Conservation (phyloP, 2,888 invertebrate genomes). For the Drosophila monieri region DNA sequence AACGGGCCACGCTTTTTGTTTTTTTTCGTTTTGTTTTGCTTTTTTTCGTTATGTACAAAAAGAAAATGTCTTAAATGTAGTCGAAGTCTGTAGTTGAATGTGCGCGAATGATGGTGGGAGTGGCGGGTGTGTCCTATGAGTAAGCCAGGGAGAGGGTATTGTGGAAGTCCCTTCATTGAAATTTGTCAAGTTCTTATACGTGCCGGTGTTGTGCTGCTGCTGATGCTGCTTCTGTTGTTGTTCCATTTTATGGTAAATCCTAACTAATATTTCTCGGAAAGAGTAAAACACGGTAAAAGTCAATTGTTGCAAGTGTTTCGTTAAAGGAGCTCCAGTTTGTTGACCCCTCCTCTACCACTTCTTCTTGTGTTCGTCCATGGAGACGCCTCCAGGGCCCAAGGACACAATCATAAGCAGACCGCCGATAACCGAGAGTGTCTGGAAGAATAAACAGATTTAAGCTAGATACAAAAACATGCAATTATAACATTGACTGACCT, state of each 20-base stretch:
- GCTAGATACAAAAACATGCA: neutral
- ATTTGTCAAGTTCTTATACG: slow-evolving; percentile 62
- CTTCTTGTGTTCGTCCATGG: slow-evolving; percentile 99
- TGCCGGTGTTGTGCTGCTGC: slow-evolving; percentile 44
- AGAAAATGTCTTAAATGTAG: slow-evolving; percentile 64
- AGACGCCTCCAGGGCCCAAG: slow-evolving; percentile 98
- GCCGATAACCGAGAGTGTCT: slow-evolving; percentile 99
- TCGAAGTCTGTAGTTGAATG: slow-evolving; percentile 66
- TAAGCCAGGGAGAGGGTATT: slow-evolving; percentile 61
- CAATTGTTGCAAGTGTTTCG: slow-evolving; percentile 44
- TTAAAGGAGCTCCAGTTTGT: slow-evolving; percentile 19
- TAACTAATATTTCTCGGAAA: slow-evolving; percentile 71
- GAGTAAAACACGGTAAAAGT: slow-evolving; percentile 66
- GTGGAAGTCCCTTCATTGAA: slow-evolving; percentile 73
- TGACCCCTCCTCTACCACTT: slow-evolving; percentile 86
- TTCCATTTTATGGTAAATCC: slow-evolving; percentile 76
- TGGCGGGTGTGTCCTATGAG: slow-evolving; percentile 43
- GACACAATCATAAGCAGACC: slow-evolving; percentile 99
- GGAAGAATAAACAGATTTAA: slow-evolving; percentile 84
- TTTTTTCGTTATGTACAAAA: slow-evolving; percentile 68
- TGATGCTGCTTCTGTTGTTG: slow-evolving; percentile 67
- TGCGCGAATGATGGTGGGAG: slow-evolving; percentile 62
- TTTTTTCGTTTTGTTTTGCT: slow-evolving; percentile 11
- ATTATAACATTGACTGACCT: slow-evolving; percentile 87
- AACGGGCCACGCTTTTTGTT: slow-evolving; percentile 45